Evolutionary conservation across 1,140 invertebrate species (phyloP).

Genomic region (Cotesia glomerata): DNA sequence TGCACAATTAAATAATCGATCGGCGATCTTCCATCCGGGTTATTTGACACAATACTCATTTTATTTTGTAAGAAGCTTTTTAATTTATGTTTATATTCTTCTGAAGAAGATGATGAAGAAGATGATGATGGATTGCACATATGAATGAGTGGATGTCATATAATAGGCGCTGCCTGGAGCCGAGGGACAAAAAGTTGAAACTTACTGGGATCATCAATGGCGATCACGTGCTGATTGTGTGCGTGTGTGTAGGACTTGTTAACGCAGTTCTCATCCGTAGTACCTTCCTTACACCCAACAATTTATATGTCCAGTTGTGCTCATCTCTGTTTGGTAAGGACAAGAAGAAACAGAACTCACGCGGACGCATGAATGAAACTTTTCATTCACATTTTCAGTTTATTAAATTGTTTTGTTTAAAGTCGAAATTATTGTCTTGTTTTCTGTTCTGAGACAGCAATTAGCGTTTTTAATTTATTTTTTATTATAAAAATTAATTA

Average conservation of each 20-base stretch:
- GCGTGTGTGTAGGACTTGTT: background rate
- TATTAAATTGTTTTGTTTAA: too few species aligned
- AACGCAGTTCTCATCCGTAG: background rate
- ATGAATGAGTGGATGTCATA: too few species aligned
- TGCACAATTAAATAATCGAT: background rate
- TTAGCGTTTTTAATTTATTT: too few species aligned
- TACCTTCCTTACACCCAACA: too few species aligned
- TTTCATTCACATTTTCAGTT: slow-evolving; percentile 43
- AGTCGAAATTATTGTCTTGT: too few species aligned
- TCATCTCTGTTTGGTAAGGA: background rate
- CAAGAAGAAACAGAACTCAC: slow-evolving; percentile 30
- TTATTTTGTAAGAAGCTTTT: too few species aligned
- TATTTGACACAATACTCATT: background rate
- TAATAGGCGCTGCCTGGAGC: background rate
- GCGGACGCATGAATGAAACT: slow-evolving; percentile 48
- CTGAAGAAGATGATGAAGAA: too few species aligned
- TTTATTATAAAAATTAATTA: too few species aligned
- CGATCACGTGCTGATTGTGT: slow-evolving; percentile 46
- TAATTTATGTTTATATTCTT: too few species aligned
- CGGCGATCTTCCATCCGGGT: background rate
- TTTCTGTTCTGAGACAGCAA: too few species aligned
- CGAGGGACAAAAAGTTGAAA: slow-evolving; percentile 37
- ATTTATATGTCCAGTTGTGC: too few species aligned
- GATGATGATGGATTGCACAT: too few species aligned
- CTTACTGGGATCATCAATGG: slow-evolving; percentile 46